Evolutionary conservation across 2,888 invertebrate species (phyloP), one percentile per base, ranked within the genome.

Genomic region (Amphiduros pacificus): DNA sequence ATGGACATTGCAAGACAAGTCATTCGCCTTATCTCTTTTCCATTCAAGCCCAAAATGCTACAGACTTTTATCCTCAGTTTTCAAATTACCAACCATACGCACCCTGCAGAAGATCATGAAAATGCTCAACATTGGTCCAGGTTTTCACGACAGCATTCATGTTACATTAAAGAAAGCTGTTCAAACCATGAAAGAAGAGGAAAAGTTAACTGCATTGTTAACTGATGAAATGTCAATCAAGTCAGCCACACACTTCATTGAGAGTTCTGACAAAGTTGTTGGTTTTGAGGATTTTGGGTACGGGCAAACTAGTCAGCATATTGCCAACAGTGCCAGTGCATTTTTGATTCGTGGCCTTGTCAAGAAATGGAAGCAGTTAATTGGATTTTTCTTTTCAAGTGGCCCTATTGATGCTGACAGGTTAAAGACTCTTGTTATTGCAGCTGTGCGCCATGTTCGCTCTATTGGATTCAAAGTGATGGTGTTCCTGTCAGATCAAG

Each of bases 401-500:
- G 44, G 44, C n/a, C 44, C 44, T 22, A 44, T 44, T 22, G 22
- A n/a, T 20, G 44, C 6, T 11, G 22, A 44, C 5, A 44, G 20
- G 20, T 17, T 44, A 22, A 5, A 44, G 5, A 20, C 20, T n/a
- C n/a, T 44, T n/a, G 22, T 44, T n/a, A 6, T 44, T 2, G 14
- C 26, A 27, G 29, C 48, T 36, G 40, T 60, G 9, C 20, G 41
- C 9, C 31, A 55, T 22, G 5, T 60, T 1, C 14, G 36, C 2
- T 14, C 9, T 14, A 44, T 57, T 17, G 62, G 59, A 9, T 27
- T 61, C 0, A 27, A 14, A 9, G 49, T 50, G 1, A 49, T 52
- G 26, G 22, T 62, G n/a, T 9, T 58, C 9, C 24, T 58, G 2
- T 64, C 51, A 57, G 64, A 64, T 53, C 64, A 61, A 48, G 64